Conservation (phyloP, 2,888 invertebrate species). For the Buathra laborator region DNA sequence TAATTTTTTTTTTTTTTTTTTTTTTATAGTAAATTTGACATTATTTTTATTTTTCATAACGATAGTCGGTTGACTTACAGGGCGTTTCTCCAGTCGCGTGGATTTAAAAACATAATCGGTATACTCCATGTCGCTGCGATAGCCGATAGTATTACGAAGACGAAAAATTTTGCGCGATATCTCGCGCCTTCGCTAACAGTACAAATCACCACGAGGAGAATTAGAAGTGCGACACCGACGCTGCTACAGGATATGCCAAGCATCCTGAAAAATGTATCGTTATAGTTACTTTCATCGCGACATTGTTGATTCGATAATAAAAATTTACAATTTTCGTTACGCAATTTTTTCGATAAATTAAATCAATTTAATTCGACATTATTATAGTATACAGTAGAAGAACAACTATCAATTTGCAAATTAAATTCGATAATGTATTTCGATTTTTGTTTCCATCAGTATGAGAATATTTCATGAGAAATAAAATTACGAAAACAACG, state of each 20-base stretch:
- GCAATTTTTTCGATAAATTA: no score
- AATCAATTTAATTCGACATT: no score
- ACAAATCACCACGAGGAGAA: constrained; percentile 80
- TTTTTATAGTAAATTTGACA: not conserved
- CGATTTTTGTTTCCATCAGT: no score
- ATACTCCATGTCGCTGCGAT: constrained; percentile 89
- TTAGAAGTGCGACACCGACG: constrained; percentile 76
- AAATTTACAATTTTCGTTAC: not conserved
- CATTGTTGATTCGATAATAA: not conserved
- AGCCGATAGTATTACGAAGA: constrained; percentile 89
- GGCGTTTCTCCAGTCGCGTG: constrained; percentile 91
- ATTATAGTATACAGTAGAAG: no score
- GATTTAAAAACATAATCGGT: constrained; percentile 91
- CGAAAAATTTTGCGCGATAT: constrained; percentile 90
- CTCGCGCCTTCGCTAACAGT: constrained; percentile 88
- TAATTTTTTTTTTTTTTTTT: no score
- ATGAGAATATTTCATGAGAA: no score
- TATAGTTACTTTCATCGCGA: not conserved
- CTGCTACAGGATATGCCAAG: constrained; percentile 78
- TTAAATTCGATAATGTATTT: no score
- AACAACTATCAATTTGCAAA: no score
- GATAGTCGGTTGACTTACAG: constrained; percentile 88
- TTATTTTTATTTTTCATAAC: not conserved
- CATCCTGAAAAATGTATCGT: constrained; percentile 74
- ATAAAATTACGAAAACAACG: no score